phyloP scores from a whole-genome alignment of 2,797 vertebrate species.

The Salarias fasciatus region DNA sequence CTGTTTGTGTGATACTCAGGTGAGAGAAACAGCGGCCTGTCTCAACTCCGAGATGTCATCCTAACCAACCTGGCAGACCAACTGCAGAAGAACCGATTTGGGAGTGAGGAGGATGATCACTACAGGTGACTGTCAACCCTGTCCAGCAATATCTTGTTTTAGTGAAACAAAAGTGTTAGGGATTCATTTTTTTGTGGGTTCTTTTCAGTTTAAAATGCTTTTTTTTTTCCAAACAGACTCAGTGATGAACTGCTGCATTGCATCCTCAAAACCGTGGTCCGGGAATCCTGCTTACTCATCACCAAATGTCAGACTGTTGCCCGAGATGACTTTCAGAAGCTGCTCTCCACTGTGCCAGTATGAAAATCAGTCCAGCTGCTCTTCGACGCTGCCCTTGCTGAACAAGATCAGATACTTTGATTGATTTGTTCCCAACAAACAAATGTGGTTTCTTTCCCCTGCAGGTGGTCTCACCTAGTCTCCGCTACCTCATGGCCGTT shows the following conservation, averaged over 20 bases:
- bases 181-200: too few relatives aligned
- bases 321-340: conserved; percentile 98
- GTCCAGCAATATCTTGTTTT: too few relatives aligned
- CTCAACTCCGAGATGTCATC: conserved; percentile 95
- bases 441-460: conserved; percentile 30
- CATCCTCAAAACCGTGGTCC: conserved; percentile 98
- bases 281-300: conserved; percentile 98
- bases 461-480: conserved; percentile 95
- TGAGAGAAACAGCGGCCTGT: conserved; percentile 92
- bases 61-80: conserved; percentile 94
- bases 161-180: too few relatives aligned
- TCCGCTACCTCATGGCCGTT: conserved; percentile 99
- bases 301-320: conserved; percentile 99
- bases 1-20: conserved; percentile 75
- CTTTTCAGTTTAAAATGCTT: background rate
- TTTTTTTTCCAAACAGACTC: conserved; percentile 81
- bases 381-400: conserved; percentile 24
- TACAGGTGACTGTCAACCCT: conserved; percentile 84
- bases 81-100: conserved; percentile 97
- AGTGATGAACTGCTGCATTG: conserved; percentile 97
- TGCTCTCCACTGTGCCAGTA: conserved; percentile 99
- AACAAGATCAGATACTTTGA: conserved; percentile 16
- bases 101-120: conserved; percentile 97
- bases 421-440: conserved; percentile 9
- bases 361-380: conserved; percentile 68